These are phyloP conservation scores for Litoditis marina DNA, from an alignment of 2,888 invertebrate genomes.

Conservation along the genomic window DNA sequence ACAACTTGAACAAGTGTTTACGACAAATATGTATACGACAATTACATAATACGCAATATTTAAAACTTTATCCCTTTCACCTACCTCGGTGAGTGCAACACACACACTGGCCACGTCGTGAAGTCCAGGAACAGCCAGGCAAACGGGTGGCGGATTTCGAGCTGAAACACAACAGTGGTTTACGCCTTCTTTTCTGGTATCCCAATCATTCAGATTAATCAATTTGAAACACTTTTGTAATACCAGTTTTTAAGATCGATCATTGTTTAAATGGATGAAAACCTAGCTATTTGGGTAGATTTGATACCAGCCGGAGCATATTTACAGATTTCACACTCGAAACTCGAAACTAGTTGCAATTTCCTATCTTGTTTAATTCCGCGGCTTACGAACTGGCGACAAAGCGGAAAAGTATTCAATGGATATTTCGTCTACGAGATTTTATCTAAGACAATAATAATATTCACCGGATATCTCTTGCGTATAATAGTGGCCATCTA, in stretches of 20 bases:
- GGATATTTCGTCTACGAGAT: not conserved
- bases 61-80: not conserved
- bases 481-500: constrained; percentile 61
- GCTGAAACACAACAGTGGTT: too few relatives aligned
- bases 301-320: too few relatives aligned
- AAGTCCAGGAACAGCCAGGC: constrained; percentile 62
- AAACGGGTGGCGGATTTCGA: constrained; percentile 63
- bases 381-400: too few relatives aligned
- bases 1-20: not conserved
- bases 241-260: not conserved
- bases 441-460: not conserved
- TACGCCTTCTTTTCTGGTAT: too few relatives aligned
- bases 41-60: too few relatives aligned
- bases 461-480: constrained; percentile 62
- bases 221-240: too few relatives aligned
- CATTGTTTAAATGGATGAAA: not conserved
- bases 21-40: not conserved
- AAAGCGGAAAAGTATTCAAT: too few relatives aligned
- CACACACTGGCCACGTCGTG: constrained; percentile 57
- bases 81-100: constrained; percentile 11
- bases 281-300: not conserved
- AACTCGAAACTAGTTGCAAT: too few relatives aligned
- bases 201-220: too few relatives aligned
- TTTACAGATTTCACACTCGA: too few relatives aligned
- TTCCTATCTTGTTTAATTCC: too few relatives aligned